Evolutionary conservation across 2,113 vertebrate genomes (phyloP).

Genomic region (Aspidoscelis tigris): DNA sequence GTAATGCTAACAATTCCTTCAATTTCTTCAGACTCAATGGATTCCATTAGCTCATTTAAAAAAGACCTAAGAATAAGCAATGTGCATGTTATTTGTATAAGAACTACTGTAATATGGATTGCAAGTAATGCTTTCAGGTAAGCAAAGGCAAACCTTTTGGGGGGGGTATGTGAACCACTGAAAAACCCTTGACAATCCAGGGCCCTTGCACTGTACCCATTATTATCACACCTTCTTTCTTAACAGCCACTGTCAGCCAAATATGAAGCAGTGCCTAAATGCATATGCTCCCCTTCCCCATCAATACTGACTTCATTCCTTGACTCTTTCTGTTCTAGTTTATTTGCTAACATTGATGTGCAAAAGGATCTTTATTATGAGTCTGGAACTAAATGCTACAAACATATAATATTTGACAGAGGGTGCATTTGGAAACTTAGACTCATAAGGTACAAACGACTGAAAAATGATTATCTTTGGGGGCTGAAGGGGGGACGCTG

Average conservation of each 20-base stretch:
- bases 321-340: not conserved
- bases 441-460: not conserved
- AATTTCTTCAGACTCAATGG: constrained; percentile 81
- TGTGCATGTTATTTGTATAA: constrained; percentile 2
- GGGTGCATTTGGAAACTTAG: not conserved
- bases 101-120: not conserved
- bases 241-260: not conserved
- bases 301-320: too few species aligned
- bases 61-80: constrained; percentile 79
- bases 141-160: not conserved
- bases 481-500: not conserved
- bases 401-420: not conserved
- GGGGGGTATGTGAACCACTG: not conserved
- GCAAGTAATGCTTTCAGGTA: not conserved
- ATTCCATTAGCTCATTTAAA: constrained; percentile 80
- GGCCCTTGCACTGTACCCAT: not conserved
- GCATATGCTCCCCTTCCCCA: not conserved
- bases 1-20: constrained; percentile 81
- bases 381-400: not conserved
- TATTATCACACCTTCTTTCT: not conserved
- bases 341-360: not conserved
- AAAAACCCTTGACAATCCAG: not conserved
- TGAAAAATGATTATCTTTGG: not conserved
- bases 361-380: not conserved
- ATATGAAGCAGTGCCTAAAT: not conserved